Evolutionary conservation across 1,140 invertebrate genomes (phyloP).

Genomic region (Meloidogyne hapla): DNA sequence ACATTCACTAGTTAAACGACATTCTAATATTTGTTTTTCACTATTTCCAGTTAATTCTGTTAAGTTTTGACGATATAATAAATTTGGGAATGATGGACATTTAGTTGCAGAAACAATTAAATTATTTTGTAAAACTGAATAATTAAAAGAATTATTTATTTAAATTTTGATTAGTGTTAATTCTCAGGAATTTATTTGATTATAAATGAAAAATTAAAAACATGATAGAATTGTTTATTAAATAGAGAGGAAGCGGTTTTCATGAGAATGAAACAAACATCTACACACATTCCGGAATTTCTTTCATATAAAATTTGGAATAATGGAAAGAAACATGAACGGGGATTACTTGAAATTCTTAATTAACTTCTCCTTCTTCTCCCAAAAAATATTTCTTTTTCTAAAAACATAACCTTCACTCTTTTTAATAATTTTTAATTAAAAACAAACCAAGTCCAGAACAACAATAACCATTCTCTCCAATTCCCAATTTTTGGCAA

Average conservation of each 20-base stretch:
- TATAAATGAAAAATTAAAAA: constrained; percentile 26
- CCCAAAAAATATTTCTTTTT: too few species aligned
- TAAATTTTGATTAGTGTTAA: constrained; percentile 12
- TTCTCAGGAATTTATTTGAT: too few species aligned
- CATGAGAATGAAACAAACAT: too few species aligned
- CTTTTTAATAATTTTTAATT: constrained; percentile 12
- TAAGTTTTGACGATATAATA: constrained; percentile 10
- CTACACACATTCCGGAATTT: too few species aligned
- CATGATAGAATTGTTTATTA: too few species aligned
- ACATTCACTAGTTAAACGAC: constrained; percentile 23
- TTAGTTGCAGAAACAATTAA: constrained; percentile 23
- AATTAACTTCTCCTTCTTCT: too few species aligned
- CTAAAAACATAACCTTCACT: not conserved
- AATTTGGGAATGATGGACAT: constrained; percentile 43
- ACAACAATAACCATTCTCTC: constrained; percentile 52
- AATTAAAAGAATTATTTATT: not conserved
- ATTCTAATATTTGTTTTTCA: not conserved
- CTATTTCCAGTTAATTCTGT: constrained; percentile 7
- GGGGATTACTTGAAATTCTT: too few species aligned
- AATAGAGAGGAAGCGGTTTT: too few species aligned
- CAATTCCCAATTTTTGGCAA: constrained; percentile 51
- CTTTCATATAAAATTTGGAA: too few species aligned
- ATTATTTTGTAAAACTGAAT: constrained; percentile 30
- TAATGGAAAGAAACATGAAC: too few species aligned
- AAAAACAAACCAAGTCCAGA: constrained; percentile 37